Base-by-base conservation (phyloP, 2,888 invertebrate species). In the Caenorhabditis uteleia region DNA sequence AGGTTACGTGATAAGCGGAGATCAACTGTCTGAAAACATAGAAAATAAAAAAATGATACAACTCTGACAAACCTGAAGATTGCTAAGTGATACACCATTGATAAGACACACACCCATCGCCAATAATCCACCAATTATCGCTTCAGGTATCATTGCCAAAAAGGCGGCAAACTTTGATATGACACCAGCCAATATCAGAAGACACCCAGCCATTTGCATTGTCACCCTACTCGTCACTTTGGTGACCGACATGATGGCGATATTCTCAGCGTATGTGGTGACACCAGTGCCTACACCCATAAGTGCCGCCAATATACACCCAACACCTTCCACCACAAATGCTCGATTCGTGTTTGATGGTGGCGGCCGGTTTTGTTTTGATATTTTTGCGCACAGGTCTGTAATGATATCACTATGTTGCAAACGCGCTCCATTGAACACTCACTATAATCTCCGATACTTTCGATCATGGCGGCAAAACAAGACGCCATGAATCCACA, bases 201-300 rank as follows among this genome's bases (percentile, higher is more conserved):
- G 25, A 1, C 68, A 40, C n/a, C 79, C 79, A 10, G 79, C 78
- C 29, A 74, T 48, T 51, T 78, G 78, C 71, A 79, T 74, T 12
- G 77, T 80, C 16, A 73, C 44, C 10, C 79, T 60, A 39, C 70
- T 68, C 14, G 78, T 16, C 16, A 68, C 71, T 49, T 70, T 62
- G 8, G 78, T 78, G 21, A 78, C 64, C 27, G 72, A 73, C 56
- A 78, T 75, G 27, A 77, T 73, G 1, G 78, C 78, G 27, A 77
- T 74, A 42, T 74, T 77, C 46, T 78, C 78, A 0, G 77, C 60
- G 53, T 79, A 79, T 14, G 78, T 79, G 3, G 79, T 79, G 21
- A 79, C 72, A 45, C 77, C 79, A 0, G 77, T 72, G 10, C 78
- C 74, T 23, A 75, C 64, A 5, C 77, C 77, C 70, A 76, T 62